Evolutionary conservation across 2,888 invertebrate genomes (phyloP).

Genomic region (Spodoptera littoralis): DNA sequence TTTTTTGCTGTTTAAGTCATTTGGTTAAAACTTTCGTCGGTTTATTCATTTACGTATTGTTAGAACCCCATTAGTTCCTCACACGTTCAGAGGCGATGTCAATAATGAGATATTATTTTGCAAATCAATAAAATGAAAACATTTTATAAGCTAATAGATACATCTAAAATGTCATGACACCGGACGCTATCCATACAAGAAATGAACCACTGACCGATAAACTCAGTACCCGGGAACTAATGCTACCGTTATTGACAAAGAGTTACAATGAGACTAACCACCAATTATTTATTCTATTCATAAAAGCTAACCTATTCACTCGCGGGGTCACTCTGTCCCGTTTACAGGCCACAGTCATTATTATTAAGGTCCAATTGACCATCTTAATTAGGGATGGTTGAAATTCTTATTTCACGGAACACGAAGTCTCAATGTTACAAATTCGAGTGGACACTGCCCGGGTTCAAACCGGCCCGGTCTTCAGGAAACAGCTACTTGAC

Average conservation of each 20-base stretch:
- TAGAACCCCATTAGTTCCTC: too few relatives aligned
- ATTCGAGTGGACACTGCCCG: slow-evolving; percentile 18
- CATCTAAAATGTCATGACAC: too few relatives aligned
- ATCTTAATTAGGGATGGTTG: slow-evolving; percentile 39
- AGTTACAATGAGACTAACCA: slow-evolving; percentile 7
- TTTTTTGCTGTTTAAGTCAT: neutral
- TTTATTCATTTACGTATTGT: neutral
- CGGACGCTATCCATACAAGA: too few relatives aligned
- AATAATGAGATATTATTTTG: too few relatives aligned
- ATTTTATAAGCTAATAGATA: too few relatives aligned
- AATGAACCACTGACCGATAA: too few relatives aligned
- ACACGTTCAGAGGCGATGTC: too few relatives aligned
- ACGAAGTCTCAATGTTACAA: slow-evolving; percentile 26
- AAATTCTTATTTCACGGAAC: slow-evolving; percentile 43
- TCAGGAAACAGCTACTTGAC: slow-evolving; percentile 21
- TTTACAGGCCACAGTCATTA: neutral
- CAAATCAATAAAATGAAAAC: too few relatives aligned
- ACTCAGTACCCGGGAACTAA: too few relatives aligned
- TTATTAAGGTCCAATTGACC: slow-evolving; percentile 44
- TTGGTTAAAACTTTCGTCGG: neutral
- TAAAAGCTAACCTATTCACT: slow-evolving; percentile 12
- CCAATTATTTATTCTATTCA: slow-evolving; percentile 10
- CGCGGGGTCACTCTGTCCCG: slow-evolving; percentile 4
- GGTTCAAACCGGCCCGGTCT: slow-evolving; percentile 14
- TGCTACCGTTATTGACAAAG: slow-evolving; percentile 2